Conservation (phyloP, 2,888 invertebrate genomes). For the Entomobrya multifasciata region DNA sequence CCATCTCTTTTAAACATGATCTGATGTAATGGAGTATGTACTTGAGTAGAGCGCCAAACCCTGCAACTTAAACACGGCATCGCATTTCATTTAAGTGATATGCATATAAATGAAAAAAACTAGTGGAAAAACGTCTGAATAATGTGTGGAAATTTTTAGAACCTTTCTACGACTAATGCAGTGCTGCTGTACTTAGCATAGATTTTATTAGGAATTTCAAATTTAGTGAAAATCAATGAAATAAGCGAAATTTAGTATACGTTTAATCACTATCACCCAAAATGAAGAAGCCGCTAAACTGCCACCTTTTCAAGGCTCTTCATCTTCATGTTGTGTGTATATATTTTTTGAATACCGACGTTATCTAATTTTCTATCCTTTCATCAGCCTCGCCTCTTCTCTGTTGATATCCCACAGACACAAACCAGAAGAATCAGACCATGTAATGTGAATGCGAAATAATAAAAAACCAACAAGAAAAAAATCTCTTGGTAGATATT, state of each 20-base stretch:
- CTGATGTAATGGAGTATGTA: too few species aligned
- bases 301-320: constrained; percentile 20
- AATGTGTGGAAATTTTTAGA: too few species aligned
- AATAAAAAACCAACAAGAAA: too few species aligned
- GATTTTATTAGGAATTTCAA: not conserved
- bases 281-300: not conserved
- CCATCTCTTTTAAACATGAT: too few species aligned
- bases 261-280: not conserved
- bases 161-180: not conserved
- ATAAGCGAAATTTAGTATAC: not conserved
- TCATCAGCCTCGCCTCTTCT: constrained; percentile 26
- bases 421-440: constrained; percentile 20
- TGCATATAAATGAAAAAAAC: too few species aligned
- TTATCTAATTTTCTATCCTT: constrained; percentile 60
- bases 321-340: too few species aligned
- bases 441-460: not conserved
- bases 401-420: constrained; percentile 33
- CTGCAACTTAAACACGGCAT: too few species aligned
- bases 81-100: too few species aligned
- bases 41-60: too few species aligned
- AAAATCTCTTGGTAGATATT: constrained; percentile 32
- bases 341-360: constrained; percentile 42
- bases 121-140: not conserved
- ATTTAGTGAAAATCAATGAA: not conserved
- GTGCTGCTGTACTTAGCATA: too few species aligned